phyloP scores from a whole-genome alignment of 2,888 invertebrate genomes.

The Pterostichus madidus region DNA sequence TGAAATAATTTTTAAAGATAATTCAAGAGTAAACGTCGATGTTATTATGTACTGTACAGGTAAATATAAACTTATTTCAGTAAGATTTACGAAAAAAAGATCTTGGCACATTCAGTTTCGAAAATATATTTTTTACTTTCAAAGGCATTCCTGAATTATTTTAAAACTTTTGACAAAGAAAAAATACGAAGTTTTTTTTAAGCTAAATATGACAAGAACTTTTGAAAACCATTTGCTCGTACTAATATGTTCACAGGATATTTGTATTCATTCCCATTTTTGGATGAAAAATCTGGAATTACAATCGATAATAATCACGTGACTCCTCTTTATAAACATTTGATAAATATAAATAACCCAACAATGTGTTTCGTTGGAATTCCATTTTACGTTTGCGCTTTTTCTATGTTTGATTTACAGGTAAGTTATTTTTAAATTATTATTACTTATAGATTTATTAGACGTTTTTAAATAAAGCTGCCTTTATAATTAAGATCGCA shows the following conservation, averaged over 20 bases:
- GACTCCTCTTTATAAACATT: conserved; percentile 86
- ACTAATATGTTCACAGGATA: conserved; percentile 80
- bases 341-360: conserved; percentile 86
- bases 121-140: too few relatives aligned
- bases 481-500: too few relatives aligned
- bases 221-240: too few relatives aligned
- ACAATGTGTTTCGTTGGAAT: conserved; percentile 88
- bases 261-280: conserved; percentile 84
- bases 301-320: conserved; percentile 83
- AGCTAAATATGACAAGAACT: too few relatives aligned
- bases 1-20: conserved; percentile 83
- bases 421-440: conserved; percentile 74
- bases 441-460: too few relatives aligned
- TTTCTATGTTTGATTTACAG: conserved; percentile 87
- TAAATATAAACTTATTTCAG: too few relatives aligned
- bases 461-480: too few relatives aligned
- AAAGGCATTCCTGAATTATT: too few relatives aligned
- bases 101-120: too few relatives aligned
- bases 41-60: conserved; percentile 90
- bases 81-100: too few relatives aligned
- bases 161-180: too few relatives aligned
- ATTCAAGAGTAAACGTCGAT: conserved; percentile 82
- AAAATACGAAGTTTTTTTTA: too few relatives aligned
- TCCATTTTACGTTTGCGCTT: conserved; percentile 83
- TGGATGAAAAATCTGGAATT: conserved; percentile 82